Conservation (phyloP, 2,888 invertebrate species). For the Cataglyphis altisquamis region DNA sequence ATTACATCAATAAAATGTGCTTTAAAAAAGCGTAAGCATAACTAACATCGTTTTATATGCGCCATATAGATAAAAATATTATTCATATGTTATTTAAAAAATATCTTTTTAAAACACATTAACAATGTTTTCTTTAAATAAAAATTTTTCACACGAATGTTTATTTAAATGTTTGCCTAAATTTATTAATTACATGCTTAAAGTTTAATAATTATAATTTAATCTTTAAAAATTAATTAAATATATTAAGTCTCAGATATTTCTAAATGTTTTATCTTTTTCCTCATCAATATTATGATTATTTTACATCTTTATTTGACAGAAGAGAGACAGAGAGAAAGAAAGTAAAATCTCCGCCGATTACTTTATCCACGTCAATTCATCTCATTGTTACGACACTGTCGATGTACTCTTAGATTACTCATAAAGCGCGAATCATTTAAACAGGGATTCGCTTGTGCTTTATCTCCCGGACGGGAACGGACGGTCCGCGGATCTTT, state of each 20-base stretch:
- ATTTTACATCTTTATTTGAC: background rate
- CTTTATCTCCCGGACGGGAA: slow-evolving; percentile 31
- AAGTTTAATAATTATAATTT: background rate
- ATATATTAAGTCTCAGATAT: background rate
- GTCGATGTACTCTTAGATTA: slow-evolving; percentile 35
- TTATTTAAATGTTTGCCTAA: background rate
- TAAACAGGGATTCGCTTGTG: slow-evolving; percentile 52
- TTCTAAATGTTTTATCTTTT: background rate
- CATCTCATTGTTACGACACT: slow-evolving; percentile 47
- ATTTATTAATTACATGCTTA: background rate
- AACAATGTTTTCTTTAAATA: background rate
- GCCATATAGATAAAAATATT: background rate
- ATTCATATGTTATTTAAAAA: background rate
- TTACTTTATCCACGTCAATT: slow-evolving; percentile 36
- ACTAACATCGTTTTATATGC: background rate
- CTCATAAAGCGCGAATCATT: slow-evolving; percentile 13
- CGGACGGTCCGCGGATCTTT: slow-evolving; percentile 16
- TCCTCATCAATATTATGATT: background rate
- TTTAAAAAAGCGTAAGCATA: background rate
- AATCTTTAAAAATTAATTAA: background rate
- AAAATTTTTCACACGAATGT: background rate
- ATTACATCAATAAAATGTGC: background rate
- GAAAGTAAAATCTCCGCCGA: background rate
- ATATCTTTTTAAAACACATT: background rate
- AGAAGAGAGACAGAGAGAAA: background rate